Evolutionary conservation across 2,113 vertebrate genomes (phyloP).

Genomic region (Dipodomys merriami): DNA sequence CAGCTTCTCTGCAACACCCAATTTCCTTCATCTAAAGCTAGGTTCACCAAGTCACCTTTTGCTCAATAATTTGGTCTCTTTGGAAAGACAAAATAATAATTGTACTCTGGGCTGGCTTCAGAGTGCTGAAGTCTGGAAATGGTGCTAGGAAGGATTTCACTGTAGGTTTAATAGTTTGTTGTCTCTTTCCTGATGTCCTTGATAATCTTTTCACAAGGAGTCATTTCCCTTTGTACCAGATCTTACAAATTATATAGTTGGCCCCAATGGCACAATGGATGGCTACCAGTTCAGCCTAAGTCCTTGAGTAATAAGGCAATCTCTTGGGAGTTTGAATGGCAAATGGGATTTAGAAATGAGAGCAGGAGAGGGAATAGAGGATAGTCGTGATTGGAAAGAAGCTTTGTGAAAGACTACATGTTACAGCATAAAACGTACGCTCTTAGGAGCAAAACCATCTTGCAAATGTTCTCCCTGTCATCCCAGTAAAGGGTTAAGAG

Average conservation of each 20-base stretch:
- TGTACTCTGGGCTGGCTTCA: not conserved
- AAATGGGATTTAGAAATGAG: not conserved
- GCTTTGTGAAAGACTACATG: not conserved
- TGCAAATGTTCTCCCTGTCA: not conserved
- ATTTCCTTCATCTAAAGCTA: not conserved
- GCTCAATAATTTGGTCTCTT: slow-evolving; percentile 3
- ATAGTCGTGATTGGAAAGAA: not conserved
- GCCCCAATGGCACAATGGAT: not conserved
- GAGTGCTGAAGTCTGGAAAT: not conserved
- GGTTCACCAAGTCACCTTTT: not conserved
- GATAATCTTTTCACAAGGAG: not conserved
- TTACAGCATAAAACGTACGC: not conserved
- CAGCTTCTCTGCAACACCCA: not conserved
- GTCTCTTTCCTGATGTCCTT: slow-evolving; percentile 11
- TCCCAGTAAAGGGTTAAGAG: not conserved
- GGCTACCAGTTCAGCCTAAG: not conserved
- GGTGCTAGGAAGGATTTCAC: not conserved
- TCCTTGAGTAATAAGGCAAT: not conserved
- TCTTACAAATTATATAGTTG: not conserved
- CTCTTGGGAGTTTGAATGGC: not conserved
- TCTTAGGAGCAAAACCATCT: not conserved
- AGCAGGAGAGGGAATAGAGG: not conserved
- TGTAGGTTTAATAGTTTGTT: not conserved
- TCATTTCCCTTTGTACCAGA: not conserved
- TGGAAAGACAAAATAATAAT: not conserved